A percentile compares a stretch with the other conserved stretches of the same genome.
These are phyloP conservation scores for Coleophora flavipennella DNA, from an alignment of 2,888 invertebrate species.

Conservation along the genomic window DNA sequence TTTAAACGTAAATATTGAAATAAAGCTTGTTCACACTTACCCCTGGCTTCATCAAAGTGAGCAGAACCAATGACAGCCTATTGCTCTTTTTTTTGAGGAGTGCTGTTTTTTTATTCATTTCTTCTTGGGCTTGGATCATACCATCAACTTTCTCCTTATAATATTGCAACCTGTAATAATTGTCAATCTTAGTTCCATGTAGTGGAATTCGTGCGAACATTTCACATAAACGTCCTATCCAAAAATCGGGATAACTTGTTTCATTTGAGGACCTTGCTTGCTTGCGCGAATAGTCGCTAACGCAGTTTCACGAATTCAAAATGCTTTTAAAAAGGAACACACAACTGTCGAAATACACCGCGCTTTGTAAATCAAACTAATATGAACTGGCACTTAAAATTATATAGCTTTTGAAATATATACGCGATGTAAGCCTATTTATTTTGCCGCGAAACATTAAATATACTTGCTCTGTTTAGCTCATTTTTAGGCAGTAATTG, in stretches of 20 bases:
- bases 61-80: slow-evolving; percentile 9
- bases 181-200: not conserved
- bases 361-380: not conserved
- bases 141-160: slow-evolving; percentile 23
- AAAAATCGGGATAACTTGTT: not conserved
- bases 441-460: not conserved
- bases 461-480: not conserved
- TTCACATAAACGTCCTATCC: not conserved
- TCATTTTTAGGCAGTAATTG: not conserved
- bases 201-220: too few species aligned
- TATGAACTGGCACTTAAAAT: too few species aligned
- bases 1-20: too few species aligned
- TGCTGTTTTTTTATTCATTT: slow-evolving; percentile 17
- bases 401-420: too few species aligned
- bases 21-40: not conserved
- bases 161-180: slow-evolving; percentile 23
- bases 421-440: not conserved
- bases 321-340: not conserved
- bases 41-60: not conserved
- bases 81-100: slow-evolving; percentile 15
- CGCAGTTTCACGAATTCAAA: not conserved
- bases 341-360: not conserved
- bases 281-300: not conserved
- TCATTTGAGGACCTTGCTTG: not conserved
- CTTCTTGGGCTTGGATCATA: slow-evolving; percentile 13